These are phyloP conservation scores for Caenorhabditis panamensis DNA, from an alignment of 2,888 invertebrate species.

Conservation along the genomic window DNA sequence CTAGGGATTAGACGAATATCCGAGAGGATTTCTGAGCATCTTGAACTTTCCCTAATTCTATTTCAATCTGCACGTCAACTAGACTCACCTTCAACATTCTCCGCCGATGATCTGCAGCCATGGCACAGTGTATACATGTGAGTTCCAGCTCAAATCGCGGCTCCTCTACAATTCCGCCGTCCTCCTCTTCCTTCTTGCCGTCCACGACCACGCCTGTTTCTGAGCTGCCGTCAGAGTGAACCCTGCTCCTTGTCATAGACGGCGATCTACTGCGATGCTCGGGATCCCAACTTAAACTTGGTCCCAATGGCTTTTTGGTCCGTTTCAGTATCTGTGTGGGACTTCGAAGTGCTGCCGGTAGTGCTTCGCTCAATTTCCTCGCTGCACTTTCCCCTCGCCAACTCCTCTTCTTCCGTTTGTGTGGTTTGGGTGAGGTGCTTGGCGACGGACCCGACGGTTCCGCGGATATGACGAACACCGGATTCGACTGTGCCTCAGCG, in stretches of 20 bases:
- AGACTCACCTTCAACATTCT: constrained; percentile 59
- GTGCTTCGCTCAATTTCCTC: constrained; percentile 65
- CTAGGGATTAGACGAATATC: not conserved
- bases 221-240: constrained; percentile 68
- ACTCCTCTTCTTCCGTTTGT: constrained; percentile 58
- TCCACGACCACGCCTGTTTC: constrained; percentile 49
- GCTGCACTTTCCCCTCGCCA: constrained; percentile 66
- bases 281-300: constrained; percentile 79
- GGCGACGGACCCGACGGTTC: constrained; percentile 45
- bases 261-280: constrained; percentile 69
- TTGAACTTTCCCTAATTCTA: not conserved
- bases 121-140: constrained; percentile 69
- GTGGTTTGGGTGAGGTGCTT: constrained; percentile 49
- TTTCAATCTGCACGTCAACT: not conserved
- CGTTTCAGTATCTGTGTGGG: constrained; percentile 69
- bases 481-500: constrained; percentile 57
- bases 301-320: constrained; percentile 75
- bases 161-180: constrained; percentile 63
- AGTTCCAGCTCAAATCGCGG: constrained; percentile 68
- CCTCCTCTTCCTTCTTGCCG: constrained; percentile 55
- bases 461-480: constrained; percentile 54
- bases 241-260: constrained; percentile 60
- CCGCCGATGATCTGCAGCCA: constrained; percentile 68
- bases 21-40: not conserved
- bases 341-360: constrained; percentile 70